A percentile compares a stretch with the other conserved stretches of the same genome.
These are phyloP conservation scores for Egretta garzetta DNA, from an alignment of 2,113 vertebrate species.

Conservation along the genomic window DNA sequence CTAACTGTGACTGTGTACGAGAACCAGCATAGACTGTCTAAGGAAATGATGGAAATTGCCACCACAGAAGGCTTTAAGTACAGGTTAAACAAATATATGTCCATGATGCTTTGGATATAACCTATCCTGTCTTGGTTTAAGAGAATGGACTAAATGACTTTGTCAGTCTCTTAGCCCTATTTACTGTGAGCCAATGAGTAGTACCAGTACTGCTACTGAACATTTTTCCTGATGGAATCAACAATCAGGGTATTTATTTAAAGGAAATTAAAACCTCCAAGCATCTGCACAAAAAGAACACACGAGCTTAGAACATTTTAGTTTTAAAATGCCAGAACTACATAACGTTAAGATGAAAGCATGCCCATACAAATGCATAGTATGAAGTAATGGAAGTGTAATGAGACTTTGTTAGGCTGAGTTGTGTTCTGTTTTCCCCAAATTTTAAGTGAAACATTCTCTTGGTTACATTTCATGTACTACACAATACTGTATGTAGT, in stretches of 20 bases:
- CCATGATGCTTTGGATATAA: not conserved
- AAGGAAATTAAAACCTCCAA: not conserved
- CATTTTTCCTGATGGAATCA: not conserved
- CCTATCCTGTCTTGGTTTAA: not conserved
- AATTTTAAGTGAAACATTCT: not conserved
- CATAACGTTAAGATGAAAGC: rapidly evolving
- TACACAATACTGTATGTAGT: not conserved
- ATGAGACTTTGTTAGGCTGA: not conserved
- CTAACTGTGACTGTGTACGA: not conserved
- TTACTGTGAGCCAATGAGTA: not conserved
- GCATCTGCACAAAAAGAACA: not conserved
- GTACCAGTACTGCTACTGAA: not conserved
- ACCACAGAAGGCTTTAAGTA: not conserved
- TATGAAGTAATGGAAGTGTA: not conserved
- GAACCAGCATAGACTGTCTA: not conserved
- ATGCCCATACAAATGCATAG: not conserved
- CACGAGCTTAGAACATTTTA: not conserved
- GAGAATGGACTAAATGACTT: not conserved
- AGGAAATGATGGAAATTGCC: not conserved
- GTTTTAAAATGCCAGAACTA: not conserved
- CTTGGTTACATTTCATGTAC: not conserved
- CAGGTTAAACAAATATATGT: not conserved
- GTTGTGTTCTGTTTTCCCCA: not conserved
- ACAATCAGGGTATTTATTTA: not conserved
- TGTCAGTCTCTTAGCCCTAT: not conserved